Evolutionary conservation across 2,797 vertebrate species (phyloP).

Genomic region (Knipowitschia caucasica): DNA sequence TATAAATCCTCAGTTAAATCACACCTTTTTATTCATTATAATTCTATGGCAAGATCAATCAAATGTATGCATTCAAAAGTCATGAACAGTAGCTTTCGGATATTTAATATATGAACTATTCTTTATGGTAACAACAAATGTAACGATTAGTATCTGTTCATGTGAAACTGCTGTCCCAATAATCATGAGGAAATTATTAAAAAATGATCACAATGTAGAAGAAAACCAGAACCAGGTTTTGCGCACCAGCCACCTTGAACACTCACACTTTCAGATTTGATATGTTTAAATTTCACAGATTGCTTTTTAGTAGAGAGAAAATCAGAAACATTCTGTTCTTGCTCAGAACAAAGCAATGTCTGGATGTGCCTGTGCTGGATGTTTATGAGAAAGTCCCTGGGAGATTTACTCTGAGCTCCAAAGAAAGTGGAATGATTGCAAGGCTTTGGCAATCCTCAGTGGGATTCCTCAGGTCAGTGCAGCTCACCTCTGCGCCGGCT

Average conservation of each 20-base stretch:
- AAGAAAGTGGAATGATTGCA: conserved; percentile 26
- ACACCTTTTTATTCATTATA: too few species aligned
- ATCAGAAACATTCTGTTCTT: conserved; percentile 11
- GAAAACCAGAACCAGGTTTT: too few species aligned
- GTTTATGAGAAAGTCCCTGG: conserved; percentile 23
- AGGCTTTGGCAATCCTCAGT: conserved; percentile 14
- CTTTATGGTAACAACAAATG: too few species aligned
- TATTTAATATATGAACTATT: too few species aligned
- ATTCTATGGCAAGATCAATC: too few species aligned
- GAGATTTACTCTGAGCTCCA: conserved; percentile 27
- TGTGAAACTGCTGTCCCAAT: too few species aligned
- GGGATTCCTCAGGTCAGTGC: conserved; percentile 28
- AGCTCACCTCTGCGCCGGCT: not conserved
- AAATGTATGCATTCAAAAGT: too few species aligned
- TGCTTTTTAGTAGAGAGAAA: conserved; percentile 8
- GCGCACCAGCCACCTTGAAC: not conserved
- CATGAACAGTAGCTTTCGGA: too few species aligned
- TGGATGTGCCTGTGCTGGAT: conserved; percentile 20
- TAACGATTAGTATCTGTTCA: too few species aligned
- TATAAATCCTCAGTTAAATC: too few species aligned
- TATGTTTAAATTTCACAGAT: not conserved
- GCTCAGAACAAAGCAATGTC: conserved; percentile 17
- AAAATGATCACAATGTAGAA: too few species aligned
- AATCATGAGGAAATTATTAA: too few species aligned
- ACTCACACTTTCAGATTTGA: not conserved